Conservation (phyloP, 2,797 vertebrate genomes). For the Diplodus sargus region DNA sequence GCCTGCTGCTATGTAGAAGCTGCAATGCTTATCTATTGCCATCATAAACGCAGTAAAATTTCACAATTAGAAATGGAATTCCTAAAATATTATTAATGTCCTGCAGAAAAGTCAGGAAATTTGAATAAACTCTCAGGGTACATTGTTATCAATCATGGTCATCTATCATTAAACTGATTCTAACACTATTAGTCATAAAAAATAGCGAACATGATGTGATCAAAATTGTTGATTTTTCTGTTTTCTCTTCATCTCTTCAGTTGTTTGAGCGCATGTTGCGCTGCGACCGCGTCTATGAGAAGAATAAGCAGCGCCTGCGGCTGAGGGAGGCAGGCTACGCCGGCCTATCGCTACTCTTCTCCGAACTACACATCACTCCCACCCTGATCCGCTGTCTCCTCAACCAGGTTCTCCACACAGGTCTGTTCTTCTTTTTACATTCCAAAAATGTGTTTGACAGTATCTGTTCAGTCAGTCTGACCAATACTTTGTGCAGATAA, state of each 20-base stretch:
- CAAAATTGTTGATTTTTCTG: not conserved
- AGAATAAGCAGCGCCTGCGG: slow-evolving; percentile 93
- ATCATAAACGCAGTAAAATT: not conserved
- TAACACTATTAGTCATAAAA: not conserved
- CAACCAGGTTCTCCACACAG: slow-evolving; percentile 94
- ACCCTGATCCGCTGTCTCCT: slow-evolving; percentile 92
- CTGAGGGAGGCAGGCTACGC: slow-evolving; percentile 95
- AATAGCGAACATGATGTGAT: not conserved
- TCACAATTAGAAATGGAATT: not conserved
- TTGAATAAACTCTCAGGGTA: not conserved
- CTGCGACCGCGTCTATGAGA: slow-evolving; percentile 96
- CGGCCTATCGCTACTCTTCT: slow-evolving; percentile 92
- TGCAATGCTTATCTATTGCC: not conserved
- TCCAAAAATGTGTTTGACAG: not conserved
- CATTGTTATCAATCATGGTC: not conserved
- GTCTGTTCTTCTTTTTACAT: slow-evolving; percentile 76
- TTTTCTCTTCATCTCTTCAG: slow-evolving; percentile 72
- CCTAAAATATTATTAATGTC: not conserved
- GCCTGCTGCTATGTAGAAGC: not conserved
- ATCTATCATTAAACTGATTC: not conserved
- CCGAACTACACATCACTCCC: slow-evolving; percentile 88
- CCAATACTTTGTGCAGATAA: not conserved
- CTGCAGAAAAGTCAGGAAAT: not conserved
- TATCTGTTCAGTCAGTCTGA: not conserved
- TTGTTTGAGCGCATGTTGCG: slow-evolving; percentile 95